A percentile compares a stretch with the other conserved stretches of the same genome.
Conservation (phyloP, 2,113 vertebrate genomes). For the Meles meles region DNA sequence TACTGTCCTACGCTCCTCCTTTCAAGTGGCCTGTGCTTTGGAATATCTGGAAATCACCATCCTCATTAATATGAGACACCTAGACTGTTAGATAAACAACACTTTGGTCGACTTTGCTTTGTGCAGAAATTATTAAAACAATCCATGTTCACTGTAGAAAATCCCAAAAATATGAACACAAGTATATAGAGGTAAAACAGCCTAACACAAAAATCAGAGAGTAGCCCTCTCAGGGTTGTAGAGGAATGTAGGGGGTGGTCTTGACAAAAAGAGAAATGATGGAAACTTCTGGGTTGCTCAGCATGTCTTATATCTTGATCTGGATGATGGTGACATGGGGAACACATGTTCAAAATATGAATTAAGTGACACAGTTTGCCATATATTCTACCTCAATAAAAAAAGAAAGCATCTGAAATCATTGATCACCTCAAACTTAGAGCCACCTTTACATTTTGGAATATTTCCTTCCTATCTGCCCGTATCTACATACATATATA, state of each 20-base stretch:
- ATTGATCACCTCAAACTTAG: background rate
- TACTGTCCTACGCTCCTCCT: background rate
- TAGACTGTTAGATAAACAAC: background rate
- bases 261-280: fast-evolving
- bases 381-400: background rate
- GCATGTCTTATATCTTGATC: background rate
- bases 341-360: background rate
- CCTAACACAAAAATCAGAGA: background rate
- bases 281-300: background rate
- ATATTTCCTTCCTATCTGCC: background rate
- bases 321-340: background rate
- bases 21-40: background rate
- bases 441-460: background rate
- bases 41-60: background rate
- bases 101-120: background rate
- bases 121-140: background rate
- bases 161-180: background rate
- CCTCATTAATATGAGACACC: background rate
- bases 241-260: background rate
- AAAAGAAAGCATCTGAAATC: background rate
- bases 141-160: background rate
- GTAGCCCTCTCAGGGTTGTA: fast-evolving
- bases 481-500: background rate
- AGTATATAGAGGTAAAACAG: background rate
- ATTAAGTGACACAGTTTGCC: background rate